A percentile compares a stretch with the other conserved stretches of the same genome.
These are phyloP conservation scores for Hoplias malabaricus DNA, from an alignment of 2,113 vertebrate genomes.

Conservation along the genomic window DNA sequence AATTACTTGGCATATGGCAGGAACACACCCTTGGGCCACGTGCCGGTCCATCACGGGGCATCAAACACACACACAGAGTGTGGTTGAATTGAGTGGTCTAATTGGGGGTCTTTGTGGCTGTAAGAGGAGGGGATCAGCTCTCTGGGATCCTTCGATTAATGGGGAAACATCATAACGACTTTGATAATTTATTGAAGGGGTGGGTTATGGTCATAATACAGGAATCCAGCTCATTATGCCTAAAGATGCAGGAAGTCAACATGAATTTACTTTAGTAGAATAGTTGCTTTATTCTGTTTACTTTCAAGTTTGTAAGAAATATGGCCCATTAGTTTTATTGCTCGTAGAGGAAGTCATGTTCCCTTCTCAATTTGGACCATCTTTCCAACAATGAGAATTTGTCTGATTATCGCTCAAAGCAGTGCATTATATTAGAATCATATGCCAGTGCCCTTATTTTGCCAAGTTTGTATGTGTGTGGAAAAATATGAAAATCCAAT, in stretches of 20 bases:
- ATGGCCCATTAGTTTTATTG: neutral
- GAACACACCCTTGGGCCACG: too few species aligned
- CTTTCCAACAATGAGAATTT: neutral
- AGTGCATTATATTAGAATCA: neutral
- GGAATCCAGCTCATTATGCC: neutral
- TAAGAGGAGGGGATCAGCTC: neutral
- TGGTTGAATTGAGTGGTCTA: neutral
- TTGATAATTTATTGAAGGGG: neutral
- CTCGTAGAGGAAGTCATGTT: neutral
- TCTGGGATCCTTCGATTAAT: neutral
- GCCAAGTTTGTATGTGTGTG: neutral
- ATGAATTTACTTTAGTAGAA: neutral
- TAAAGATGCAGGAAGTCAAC: neutral
- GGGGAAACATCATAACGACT: neutral
- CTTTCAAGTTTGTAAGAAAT: neutral
- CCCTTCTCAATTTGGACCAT: neutral
- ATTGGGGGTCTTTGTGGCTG: neutral
- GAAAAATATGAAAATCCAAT: too few species aligned
- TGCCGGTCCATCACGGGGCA: too few species aligned
- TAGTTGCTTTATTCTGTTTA: neutral
- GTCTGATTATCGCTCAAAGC: neutral
- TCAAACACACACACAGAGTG: too few species aligned
- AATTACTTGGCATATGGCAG: neutral
- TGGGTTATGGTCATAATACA: neutral
- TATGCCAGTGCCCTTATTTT: neutral